Base-by-base conservation (phyloP, 2,113 vertebrate genomes). In the Forbesichthys papilliferus region DNA sequence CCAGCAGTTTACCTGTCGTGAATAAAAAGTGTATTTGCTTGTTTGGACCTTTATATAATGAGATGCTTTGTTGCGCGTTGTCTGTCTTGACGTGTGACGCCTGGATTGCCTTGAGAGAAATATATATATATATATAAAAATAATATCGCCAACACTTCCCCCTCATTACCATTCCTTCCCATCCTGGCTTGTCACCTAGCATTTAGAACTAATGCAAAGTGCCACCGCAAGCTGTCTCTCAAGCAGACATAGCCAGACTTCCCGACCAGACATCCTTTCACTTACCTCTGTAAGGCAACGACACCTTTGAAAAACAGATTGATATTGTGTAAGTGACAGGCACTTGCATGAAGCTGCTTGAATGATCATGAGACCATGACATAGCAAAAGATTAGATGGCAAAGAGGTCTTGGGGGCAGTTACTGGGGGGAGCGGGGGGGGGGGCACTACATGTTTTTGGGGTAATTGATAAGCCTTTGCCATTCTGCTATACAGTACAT, bases 151-250 rank as follows among this genome's bases (percentile, higher is more conserved):
- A 18, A 42, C 36, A 42, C 36, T 53, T 4, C 46, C 18, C 10
- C 10, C 62, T 75, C 71, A 53, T 65, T 73, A 61, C 62, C 10
- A 82, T 82, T 77, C 73, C 76, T 80, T 55, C 42, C 16, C 51
- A 53, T 51, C 60, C 46, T 58, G 16, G 58, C 47, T 77, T 77
- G 84, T 80, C 85, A 79, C 69, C 71, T 34, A 64, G 57, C 59
- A 64, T 75, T 87, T 80, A 66, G 61, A 65, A 69, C 33, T 73
- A 73, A 78, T 85, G 66, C 66, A 62, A 84, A 57, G 61, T 71
- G 68, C 69, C 80, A 74, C 59, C 71, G 65, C 64, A 18, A 56
- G 69, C 74, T 73, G 77, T 75, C 77, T 73, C 48, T 84, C 66
- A 74, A 14, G 57, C 62, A 78, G 75, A 81, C 79, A 36, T 14